Evolutionary conservation across 2,797 vertebrate species (phyloP).

Genomic region (Sebastes taczanowskii): DNA sequence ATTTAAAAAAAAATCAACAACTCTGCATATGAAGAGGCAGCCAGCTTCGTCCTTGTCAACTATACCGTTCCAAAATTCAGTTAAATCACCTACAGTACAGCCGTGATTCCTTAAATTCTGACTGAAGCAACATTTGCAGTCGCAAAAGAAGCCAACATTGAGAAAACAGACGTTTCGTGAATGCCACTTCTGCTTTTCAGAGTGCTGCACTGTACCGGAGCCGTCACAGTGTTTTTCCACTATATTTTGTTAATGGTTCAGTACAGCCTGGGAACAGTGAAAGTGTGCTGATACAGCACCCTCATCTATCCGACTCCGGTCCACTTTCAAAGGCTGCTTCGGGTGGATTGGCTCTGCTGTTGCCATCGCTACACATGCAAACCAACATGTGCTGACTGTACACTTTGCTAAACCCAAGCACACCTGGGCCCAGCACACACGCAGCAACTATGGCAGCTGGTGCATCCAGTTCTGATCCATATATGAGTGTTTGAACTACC

Average conservation of each 20-base stretch:
- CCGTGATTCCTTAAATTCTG: not conserved
- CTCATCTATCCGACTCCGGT: conserved; percentile 28
- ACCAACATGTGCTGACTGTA: not conserved
- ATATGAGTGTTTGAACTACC: not conserved
- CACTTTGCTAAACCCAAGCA: not conserved
- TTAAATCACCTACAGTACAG: not conserved
- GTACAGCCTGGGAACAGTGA: conserved; percentile 49
- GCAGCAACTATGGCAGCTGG: not conserved
- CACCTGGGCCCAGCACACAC: conserved; percentile 13
- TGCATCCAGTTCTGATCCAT: not conserved
- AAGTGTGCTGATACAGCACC: conserved; percentile 64
- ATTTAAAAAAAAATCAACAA: no score
- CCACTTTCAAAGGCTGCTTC: conserved; percentile 17
- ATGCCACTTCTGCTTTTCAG: not conserved
- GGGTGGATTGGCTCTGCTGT: not conserved
- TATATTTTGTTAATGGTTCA: conserved; percentile 25
- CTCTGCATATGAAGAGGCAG: not conserved
- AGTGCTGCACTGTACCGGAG: conserved; percentile 34
- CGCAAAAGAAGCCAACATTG: not conserved
- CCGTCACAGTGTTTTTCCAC: conserved; percentile 45
- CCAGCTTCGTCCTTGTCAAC: no score
- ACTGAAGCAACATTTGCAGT: not conserved
- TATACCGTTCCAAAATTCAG: not conserved
- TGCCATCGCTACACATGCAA: not conserved
- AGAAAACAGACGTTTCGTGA: not conserved